A percentile compares a stretch with the other conserved stretches of the same genome.
Evolutionary conservation across 2,113 vertebrate species (phyloP).

Genomic region (Coreoperca whiteheadi): DNA sequence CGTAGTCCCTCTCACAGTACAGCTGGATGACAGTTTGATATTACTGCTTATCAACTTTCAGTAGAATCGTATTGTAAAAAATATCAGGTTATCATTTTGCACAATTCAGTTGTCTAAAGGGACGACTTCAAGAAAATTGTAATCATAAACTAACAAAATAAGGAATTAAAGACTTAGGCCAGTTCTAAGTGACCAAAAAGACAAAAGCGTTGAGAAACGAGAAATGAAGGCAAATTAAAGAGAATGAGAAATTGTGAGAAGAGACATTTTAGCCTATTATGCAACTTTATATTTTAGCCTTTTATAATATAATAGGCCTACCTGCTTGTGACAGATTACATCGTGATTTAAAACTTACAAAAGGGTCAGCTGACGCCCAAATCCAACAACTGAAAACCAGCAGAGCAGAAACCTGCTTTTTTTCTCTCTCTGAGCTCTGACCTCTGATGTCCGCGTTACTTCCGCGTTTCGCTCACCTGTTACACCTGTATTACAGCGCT

Average conservation of each 20-base stretch:
- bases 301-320: not conserved
- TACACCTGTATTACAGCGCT: slow-evolving; percentile 80
- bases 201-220: too few species aligned
- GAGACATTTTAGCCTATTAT: too few species aligned
- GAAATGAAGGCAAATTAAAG: too few species aligned
- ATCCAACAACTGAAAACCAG: slow-evolving; percentile 29
- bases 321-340: not conserved
- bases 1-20: not conserved
- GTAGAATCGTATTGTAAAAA: not conserved
- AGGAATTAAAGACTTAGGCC: not conserved
- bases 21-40: not conserved
- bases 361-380: slow-evolving; percentile 36
- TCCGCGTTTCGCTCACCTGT: slow-evolving; percentile 82
- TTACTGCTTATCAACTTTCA: not conserved
- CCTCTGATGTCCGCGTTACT: slow-evolving; percentile 70
- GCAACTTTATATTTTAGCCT: too few species aligned
- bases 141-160: not conserved
- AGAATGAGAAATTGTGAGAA: too few species aligned
- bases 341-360: not conserved
- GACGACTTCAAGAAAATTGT: not conserved
- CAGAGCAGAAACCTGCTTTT: slow-evolving; percentile 5
- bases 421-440: slow-evolving; percentile 47
- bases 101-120: not conserved
- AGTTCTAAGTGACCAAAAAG: too few species aligned
- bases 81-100: not conserved